Evolutionary conservation across 1,140 invertebrate species (phyloP).

Genomic region (Drosophila jambulina): DNA sequence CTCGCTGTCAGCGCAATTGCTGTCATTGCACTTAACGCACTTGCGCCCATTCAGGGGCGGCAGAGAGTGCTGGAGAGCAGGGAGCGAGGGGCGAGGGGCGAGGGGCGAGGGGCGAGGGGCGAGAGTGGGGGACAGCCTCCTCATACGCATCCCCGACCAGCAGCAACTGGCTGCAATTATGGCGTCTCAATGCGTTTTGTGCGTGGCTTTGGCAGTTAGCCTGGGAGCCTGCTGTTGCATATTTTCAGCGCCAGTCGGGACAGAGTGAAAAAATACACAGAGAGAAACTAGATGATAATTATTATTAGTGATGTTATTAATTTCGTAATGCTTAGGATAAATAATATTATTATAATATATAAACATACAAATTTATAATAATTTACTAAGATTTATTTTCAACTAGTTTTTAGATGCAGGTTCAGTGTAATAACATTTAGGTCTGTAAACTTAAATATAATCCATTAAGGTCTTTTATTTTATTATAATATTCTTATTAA

Average conservation of each 20-base stretch:
- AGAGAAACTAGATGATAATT: not conserved
- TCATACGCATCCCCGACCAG: conserved; percentile 10
- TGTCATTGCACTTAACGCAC: conserved; percentile 81
- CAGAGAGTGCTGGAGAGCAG: not conserved
- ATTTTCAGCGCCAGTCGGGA: conserved; percentile 50
- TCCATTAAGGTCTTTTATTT: too few species aligned
- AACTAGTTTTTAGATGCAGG: too few species aligned
- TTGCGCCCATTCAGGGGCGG: conserved; percentile 52
- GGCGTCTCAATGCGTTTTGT: conserved; percentile 80
- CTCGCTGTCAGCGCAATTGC: conserved; percentile 75
- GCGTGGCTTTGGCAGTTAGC: conserved; percentile 77
- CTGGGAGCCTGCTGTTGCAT: conserved; percentile 65
- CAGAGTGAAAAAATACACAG: conserved; percentile 15
- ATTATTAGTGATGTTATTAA: rapidly evolving
- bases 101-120: too few species aligned
- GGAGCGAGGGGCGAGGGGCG: too few species aligned
- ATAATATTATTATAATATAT: too few species aligned
- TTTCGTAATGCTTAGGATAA: too few species aligned
- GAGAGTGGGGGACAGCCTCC: not conserved
- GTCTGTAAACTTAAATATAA: too few species aligned
- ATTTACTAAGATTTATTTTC: too few species aligned
- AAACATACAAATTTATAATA: too few species aligned
- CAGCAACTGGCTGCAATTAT: conserved; percentile 78
- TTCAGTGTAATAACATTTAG: too few species aligned
- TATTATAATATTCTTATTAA: too few species aligned